These are phyloP conservation scores for Agrilus cyanescens DNA, from an alignment of 2,888 invertebrate species.

Conservation along the genomic window DNA sequence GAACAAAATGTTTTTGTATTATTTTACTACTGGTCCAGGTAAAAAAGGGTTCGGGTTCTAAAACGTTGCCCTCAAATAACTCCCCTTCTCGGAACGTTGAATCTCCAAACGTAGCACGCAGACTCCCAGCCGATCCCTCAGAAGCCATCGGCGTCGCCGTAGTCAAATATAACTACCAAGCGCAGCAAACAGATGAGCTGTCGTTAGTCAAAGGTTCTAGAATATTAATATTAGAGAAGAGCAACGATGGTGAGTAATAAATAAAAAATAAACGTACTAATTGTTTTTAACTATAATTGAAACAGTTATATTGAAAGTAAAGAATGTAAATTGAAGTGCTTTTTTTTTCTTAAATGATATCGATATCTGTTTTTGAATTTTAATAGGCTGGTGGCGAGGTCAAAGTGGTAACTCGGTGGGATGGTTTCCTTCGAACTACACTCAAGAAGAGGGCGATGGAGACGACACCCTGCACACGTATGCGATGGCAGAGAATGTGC, in stretches of 20 bases:
- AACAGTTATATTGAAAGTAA: background rate
- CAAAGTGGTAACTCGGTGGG: conserved; percentile 59
- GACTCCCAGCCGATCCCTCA: conserved; percentile 68
- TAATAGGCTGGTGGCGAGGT: conserved; percentile 87
- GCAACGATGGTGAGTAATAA: conserved; percentile 62
- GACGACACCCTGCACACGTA: conserved; percentile 85
- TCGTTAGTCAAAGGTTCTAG: conserved; percentile 88
- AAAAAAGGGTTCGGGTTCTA: conserved; percentile 58
- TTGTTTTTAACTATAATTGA: background rate
- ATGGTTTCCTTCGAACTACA: conserved; percentile 99
- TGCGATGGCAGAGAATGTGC: conserved; percentile 89
- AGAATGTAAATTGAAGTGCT: background rate
- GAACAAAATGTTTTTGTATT: no score
- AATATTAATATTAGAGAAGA: conserved; percentile 93
- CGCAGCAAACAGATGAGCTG: conserved; percentile 92
- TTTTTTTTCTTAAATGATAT: background rate
- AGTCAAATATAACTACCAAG: conserved; percentile 92
- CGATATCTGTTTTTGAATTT: conserved; percentile 5
- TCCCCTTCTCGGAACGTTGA: conserved; percentile 68
- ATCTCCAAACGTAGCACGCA: conserved; percentile 62
- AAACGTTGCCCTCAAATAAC: conserved; percentile 75
- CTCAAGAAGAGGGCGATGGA: conserved; percentile 78
- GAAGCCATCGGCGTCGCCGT: conserved; percentile 82
- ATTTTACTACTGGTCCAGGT: conserved; percentile 27
- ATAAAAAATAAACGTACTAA: background rate